Conservation (phyloP, 2,797 vertebrate species). For the Helarctos malayanus region DNA sequence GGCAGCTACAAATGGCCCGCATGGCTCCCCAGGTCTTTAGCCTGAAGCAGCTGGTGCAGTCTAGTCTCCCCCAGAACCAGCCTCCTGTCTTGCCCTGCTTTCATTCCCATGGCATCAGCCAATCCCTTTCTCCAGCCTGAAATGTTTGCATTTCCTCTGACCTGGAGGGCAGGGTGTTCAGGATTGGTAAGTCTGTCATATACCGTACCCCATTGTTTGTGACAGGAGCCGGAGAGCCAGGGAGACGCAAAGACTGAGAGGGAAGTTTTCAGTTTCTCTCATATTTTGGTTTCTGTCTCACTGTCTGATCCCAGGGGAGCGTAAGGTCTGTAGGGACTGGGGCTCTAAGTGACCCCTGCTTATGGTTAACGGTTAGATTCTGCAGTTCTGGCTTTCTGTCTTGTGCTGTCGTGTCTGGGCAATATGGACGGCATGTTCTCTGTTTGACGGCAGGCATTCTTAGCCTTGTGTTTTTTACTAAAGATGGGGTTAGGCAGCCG, state of each 20-base stretch:
- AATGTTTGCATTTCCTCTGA: neutral
- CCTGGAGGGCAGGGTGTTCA: neutral
- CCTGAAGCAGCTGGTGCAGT: no score
- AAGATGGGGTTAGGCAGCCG: neutral
- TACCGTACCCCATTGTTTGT: neutral
- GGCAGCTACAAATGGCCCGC: neutral
- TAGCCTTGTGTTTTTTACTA: neutral
- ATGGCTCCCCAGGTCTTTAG: accelerated
- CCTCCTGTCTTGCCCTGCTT: neutral
- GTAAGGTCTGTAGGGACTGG: neutral
- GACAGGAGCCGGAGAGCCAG: neutral
- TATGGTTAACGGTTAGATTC: accelerated
- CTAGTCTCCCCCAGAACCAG: neutral
- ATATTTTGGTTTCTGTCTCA: accelerated
- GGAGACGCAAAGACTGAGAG: neutral
- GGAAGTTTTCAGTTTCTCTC: neutral
- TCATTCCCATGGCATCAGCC: neutral
- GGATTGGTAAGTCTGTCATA: no score
- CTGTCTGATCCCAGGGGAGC: neutral
- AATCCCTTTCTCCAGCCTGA: no score
- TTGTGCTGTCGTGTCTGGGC: neutral
- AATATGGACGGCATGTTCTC: neutral
- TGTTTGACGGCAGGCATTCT: neutral
- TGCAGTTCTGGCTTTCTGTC: neutral
- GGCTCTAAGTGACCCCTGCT: neutral